phyloP scores from a whole-genome alignment of 2,888 invertebrate genomes.

The Baccha elongata region DNA sequence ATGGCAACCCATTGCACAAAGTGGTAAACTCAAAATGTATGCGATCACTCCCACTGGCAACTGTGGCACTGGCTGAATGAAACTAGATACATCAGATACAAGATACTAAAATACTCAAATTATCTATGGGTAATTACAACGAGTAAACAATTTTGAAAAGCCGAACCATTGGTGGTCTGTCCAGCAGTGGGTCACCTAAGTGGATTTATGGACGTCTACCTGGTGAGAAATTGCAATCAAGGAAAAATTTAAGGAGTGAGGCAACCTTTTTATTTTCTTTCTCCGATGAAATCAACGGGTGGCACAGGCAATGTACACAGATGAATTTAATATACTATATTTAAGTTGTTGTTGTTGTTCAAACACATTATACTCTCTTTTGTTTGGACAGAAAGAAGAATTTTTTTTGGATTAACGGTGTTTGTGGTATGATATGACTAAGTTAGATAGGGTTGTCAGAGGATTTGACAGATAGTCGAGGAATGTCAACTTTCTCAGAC shows the following conservation, averaged over 20 bases:
- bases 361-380: conserved; percentile 50
- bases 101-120: conserved; percentile 39
- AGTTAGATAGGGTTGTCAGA: conserved; percentile 22
- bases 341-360: no score
- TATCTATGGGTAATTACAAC: conserved; percentile 53
- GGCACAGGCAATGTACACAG: conserved; percentile 4
- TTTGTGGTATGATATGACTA: conserved; percentile 28
- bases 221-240: conserved; percentile 63
- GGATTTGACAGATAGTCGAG: conserved; percentile 59
- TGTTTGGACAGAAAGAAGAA: conserved; percentile 55
- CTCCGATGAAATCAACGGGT: conserved; percentile 43
- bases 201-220: conserved; percentile 53
- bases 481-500: conserved; percentile 43
- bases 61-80: not conserved
- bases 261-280: conserved; percentile 35
- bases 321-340: conserved; percentile 22
- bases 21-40: conserved; percentile 29
- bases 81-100: conserved; percentile 11
- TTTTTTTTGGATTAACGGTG: conserved; percentile 50
- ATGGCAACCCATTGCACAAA: conserved; percentile 23
- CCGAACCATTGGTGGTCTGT: conserved; percentile 37
- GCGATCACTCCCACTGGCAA: conserved; percentile 3
- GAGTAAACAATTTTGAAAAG: conserved; percentile 56
- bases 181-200: conserved; percentile 53
- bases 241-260: conserved; percentile 25